Evolutionary conservation across 2,113 vertebrate species (phyloP).

Genomic region (Vimba vimba): DNA sequence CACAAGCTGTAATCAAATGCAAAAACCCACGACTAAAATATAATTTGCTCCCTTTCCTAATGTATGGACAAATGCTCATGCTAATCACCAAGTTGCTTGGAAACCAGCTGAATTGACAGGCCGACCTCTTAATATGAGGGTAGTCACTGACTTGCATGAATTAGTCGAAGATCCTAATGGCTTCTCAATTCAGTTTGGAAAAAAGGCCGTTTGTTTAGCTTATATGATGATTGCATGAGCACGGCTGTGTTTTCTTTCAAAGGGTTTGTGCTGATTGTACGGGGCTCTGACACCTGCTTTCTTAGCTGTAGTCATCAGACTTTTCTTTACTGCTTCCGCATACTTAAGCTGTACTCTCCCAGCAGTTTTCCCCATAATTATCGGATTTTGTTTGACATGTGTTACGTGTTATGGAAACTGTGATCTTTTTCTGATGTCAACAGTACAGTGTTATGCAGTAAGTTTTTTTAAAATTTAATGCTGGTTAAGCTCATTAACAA

Average conservation of each 20-base stretch:
- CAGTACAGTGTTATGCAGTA: background rate
- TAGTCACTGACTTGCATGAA: slow-evolving; percentile 31
- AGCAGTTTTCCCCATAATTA: slow-evolving; percentile 29
- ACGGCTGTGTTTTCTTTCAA: slow-evolving; percentile 37
- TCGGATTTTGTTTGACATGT: slow-evolving; percentile 7
- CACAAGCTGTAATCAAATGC: background rate
- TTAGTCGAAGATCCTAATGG: slow-evolving; percentile 45
- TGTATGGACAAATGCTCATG: slow-evolving; percentile 14
- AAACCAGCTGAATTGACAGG: slow-evolving; percentile 37
- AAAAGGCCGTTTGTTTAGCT: slow-evolving; percentile 51
- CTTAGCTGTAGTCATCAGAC: background rate
- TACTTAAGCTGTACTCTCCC: background rate
- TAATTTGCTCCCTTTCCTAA: slow-evolving; percentile 6
- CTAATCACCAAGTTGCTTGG: slow-evolving; percentile 20
- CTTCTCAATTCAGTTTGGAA: slow-evolving; percentile 51
- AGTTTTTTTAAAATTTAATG: slow-evolving; percentile 1
- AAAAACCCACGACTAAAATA: slow-evolving; percentile 5
- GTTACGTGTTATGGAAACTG: slow-evolving; percentile 18
- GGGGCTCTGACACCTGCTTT: slow-evolving; percentile 35
- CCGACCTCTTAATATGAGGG: background rate
- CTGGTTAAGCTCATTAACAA: background rate
- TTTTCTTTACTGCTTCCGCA: slow-evolving; percentile 10
- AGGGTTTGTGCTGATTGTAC: slow-evolving; percentile 23
- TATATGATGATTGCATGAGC: slow-evolving; percentile 31
- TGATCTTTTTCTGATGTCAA: slow-evolving; percentile 24